phyloP scores from a whole-genome alignment of 2,888 invertebrate species.

The Eupithecia subumbrata region DNA sequence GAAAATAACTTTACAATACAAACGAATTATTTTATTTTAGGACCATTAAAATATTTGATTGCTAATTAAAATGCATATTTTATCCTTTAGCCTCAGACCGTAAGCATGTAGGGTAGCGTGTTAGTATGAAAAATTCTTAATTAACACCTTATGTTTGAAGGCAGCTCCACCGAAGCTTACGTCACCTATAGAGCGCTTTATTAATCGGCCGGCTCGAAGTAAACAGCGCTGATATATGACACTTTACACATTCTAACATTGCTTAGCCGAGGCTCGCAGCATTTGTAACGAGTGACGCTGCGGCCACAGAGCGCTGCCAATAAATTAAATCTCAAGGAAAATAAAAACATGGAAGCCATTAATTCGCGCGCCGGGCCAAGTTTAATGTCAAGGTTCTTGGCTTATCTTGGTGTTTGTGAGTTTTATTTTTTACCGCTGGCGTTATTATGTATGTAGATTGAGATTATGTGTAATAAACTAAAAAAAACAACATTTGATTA shows the following conservation, averaged over 20 bases:
- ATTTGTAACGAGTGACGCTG: conserved; percentile 80
- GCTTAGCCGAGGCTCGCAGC: conserved; percentile 70
- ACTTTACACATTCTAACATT: conserved; percentile 79
- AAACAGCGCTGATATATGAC: conserved; percentile 79
- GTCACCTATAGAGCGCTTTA: conserved; percentile 67
- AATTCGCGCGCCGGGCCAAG: conserved; percentile 83
- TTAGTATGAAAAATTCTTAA: background rate
- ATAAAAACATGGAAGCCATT: conserved; percentile 84
- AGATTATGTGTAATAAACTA: conserved; percentile 64
- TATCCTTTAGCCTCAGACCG: background rate
- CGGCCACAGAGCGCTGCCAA: conserved; percentile 70
- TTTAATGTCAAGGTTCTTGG: conserved; percentile 84
- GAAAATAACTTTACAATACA: background rate
- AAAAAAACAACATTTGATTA: conserved; percentile 21
- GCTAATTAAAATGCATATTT: background rate
- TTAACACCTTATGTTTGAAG: conserved; percentile 8
- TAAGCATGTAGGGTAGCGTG: background rate
- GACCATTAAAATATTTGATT: background rate
- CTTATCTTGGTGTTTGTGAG: conserved; percentile 81
- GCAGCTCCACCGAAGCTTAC: conserved; percentile 46
- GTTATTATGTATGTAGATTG: conserved; percentile 73
- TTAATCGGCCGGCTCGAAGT: conserved; percentile 67
- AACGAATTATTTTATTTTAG: background rate
- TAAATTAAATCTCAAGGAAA: conserved; percentile 84
- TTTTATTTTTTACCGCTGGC: conserved; percentile 75